Conservation (phyloP, 1,140 invertebrate species). For the Babylonia areolata region DNA sequence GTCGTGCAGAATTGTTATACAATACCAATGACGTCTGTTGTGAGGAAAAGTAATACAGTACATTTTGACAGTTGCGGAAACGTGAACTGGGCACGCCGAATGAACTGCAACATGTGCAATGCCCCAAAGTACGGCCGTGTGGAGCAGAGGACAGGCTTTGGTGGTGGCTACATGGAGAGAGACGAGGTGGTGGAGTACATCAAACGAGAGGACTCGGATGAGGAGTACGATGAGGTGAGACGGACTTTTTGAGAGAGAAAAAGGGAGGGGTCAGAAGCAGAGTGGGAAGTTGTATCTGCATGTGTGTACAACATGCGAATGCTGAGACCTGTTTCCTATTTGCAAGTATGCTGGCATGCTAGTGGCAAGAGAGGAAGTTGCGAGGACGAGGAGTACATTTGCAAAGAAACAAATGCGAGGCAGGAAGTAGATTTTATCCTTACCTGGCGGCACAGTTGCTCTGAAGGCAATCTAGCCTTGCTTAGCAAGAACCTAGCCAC, state of each 20-base stretch:
- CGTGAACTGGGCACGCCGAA: conserved; percentile 98
- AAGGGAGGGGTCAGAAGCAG: background rate
- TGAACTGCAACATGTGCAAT: conserved; percentile 99
- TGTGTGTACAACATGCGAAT: background rate
- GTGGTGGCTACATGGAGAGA: conserved; percentile 75
- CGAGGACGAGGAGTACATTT: too few relatives aligned
- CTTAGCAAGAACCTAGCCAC: too few relatives aligned
- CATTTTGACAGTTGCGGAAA: conserved; percentile 88
- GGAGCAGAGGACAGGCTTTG: conserved; percentile 73
- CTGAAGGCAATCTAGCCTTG: too few relatives aligned
- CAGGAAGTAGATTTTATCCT: too few relatives aligned
- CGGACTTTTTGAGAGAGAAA: background rate
- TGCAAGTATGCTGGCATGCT: too few relatives aligned
- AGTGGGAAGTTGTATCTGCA: background rate
- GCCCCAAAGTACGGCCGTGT: conserved; percentile 87
- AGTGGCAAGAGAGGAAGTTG: too few relatives aligned
- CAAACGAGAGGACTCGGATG: conserved; percentile 62
- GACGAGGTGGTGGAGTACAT: conserved; percentile 74
- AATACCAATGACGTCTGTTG: too few relatives aligned
- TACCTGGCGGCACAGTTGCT: too few relatives aligned
- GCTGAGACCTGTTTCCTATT: too few relatives aligned
- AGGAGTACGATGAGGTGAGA: conserved; percentile 74
- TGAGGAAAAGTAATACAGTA: too few relatives aligned
- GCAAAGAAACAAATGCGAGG: too few relatives aligned
- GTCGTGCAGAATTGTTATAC: too few relatives aligned